A percentile compares a stretch with the other conserved stretches of the same genome.
These are phyloP conservation scores for Lingula anatina DNA, from an alignment of 2,888 invertebrate species.

Conservation along the genomic window DNA sequence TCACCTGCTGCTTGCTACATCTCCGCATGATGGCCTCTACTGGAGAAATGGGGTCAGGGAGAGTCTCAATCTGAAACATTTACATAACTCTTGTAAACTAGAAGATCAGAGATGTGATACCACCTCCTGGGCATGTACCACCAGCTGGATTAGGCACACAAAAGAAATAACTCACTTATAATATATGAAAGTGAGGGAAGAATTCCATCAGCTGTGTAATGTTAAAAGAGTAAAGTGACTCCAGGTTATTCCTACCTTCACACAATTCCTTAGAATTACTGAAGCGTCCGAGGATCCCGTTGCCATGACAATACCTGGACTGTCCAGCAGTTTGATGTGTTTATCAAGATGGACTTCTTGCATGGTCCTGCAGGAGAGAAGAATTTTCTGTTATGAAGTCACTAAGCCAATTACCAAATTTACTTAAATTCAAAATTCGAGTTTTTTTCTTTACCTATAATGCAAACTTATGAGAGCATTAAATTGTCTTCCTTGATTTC, in stretches of 20 bases:
- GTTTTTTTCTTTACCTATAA: too few relatives aligned
- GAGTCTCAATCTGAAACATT: constrained; percentile 58
- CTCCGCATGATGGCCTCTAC: constrained; percentile 84
- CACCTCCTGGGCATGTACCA: too few relatives aligned
- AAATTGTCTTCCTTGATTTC: too few relatives aligned
- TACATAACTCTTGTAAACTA: not conserved
- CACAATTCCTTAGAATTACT: constrained; percentile 80
- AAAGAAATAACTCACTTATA: not conserved
- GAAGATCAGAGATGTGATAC: too few relatives aligned
- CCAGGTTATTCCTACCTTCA: constrained; percentile 64
- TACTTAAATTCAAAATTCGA: too few relatives aligned
- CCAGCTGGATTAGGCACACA: too few relatives aligned
- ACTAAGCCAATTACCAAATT: too few relatives aligned
- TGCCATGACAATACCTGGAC: constrained; percentile 91
- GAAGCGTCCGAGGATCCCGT: constrained; percentile 61
- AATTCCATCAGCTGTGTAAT: too few relatives aligned
- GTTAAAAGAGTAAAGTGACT: too few relatives aligned
- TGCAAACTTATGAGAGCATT: too few relatives aligned
- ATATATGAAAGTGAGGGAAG: not conserved
- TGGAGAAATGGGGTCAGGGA: constrained; percentile 81
- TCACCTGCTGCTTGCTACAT: constrained; percentile 72
- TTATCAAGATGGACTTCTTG: constrained; percentile 94
- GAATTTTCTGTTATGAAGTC: too few relatives aligned
- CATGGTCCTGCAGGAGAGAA: constrained; percentile 64
- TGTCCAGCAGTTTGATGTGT: constrained; percentile 89